Evolutionary conservation across 2,797 vertebrate species (phyloP).

Genomic region (Zalophus californianus): DNA sequence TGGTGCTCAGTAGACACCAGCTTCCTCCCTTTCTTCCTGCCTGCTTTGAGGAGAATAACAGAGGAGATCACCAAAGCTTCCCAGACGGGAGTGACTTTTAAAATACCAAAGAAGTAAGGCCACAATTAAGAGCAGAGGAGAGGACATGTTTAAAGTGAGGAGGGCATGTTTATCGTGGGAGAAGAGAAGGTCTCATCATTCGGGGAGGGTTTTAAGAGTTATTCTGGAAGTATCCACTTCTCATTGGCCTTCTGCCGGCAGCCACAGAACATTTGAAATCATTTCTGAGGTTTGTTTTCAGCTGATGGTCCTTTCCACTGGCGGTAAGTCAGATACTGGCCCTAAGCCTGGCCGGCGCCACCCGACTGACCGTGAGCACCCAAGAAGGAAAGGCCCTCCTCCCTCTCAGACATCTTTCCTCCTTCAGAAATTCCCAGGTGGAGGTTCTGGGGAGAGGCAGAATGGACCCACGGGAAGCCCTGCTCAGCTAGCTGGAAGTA

Average conservation of each 20-base stretch:
- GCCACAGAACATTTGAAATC: not conserved
- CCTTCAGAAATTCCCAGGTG: not conserved
- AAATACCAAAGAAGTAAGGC: not conserved
- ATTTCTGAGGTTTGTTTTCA: not conserved
- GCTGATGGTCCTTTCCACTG: not conserved
- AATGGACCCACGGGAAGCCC: not conserved
- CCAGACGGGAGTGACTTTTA: not conserved
- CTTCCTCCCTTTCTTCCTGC: not conserved
- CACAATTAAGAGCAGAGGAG: not conserved
- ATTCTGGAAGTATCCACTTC: not conserved
- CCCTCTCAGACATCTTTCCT: not conserved
- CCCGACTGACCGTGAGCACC: accelerated
- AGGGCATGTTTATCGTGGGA: not conserved
- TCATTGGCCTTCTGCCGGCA: not conserved
- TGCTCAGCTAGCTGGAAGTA: not conserved
- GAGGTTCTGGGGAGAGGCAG: not conserved
- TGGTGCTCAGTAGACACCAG: accelerated
- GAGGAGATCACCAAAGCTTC: not conserved
- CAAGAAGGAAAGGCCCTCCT: not conserved
- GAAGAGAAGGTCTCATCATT: not conserved
- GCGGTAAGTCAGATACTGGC: not conserved
- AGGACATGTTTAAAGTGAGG: not conserved
- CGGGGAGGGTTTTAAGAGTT: not conserved
- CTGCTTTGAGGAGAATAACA: not conserved
- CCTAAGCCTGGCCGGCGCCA: not conserved